Base-by-base conservation (phyloP, 2,113 vertebrate species). In the Cardinalis cardinalis region DNA sequence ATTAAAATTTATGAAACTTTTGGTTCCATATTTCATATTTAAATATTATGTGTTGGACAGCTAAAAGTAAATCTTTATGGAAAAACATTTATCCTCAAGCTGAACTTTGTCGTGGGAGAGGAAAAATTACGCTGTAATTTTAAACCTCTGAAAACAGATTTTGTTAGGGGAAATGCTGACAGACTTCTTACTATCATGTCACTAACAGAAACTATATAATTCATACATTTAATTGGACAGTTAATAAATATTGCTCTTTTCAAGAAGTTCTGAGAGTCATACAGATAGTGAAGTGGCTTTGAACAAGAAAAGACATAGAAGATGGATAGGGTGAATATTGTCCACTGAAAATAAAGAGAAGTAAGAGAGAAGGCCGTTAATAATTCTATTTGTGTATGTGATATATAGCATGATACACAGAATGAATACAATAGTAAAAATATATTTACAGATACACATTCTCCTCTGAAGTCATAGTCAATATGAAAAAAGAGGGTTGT, bases 211-310 rank as follows among this genome's bases (percentile, higher is more conserved):
- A 87, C 34, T 61, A 68, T 60, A 56, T 84, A 71, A 93, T 88
- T 26, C 14, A 84, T 71, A 4, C 18, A 82, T 94, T 93, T 92
- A 93, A 82, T 91, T 91, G 56, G 59, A 59, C 36, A 82, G n/a
- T 88, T 95, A 94, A 93, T 90, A 94, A 93, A 92, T 94, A 82
- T 80, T 94, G 72, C 17, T 49, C 8, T 69, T 89, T 87, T 23
- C 72, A 91, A 79, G 65, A 70, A 52, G 73, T 64, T 76, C 44
- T 86, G 32, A 38, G 55, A 51, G 31, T 87, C 28, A 38, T 90
- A n/a, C 16, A 44, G 20, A 64, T 28, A 69, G 18, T 53, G 25
- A 75, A 89, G 24, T 55, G 25, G 46, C 51, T 94, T 78, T 76
- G 36, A 91, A 68, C 23, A 69, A 79, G 43, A 81, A 75, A 64